Evolutionary conservation across 2,888 invertebrate species (phyloP).

Genomic region (Neoascia interrupta): DNA sequence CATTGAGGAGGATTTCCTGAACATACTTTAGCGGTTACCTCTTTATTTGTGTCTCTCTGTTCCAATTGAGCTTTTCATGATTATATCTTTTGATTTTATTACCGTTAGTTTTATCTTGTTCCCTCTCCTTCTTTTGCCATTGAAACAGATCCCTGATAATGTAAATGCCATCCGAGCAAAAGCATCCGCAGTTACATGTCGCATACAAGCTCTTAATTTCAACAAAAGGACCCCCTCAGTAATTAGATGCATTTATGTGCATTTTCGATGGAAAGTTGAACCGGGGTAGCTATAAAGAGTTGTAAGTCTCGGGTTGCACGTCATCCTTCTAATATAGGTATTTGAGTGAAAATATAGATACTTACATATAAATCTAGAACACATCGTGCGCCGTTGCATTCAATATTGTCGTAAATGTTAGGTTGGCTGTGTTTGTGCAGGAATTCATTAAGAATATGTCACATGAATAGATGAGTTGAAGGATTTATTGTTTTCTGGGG

Average conservation of each 20-base stretch:
- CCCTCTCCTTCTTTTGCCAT: not conserved
- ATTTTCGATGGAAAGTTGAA: slow-evolving; percentile 33
- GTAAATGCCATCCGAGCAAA: slow-evolving; percentile 7
- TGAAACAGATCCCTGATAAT: slow-evolving; percentile 14
- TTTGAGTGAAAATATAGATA: too few relatives aligned
- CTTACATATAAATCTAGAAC: not conserved
- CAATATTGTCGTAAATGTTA: not conserved
- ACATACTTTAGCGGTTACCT: slow-evolving; percentile 11
- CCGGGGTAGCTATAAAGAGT: slow-evolving; percentile 1
- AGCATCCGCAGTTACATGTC: slow-evolving; percentile 12
- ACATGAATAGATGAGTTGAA: not conserved
- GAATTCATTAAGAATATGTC: not conserved
- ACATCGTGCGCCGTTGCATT: not conserved
- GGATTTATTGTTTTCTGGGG: not conserved
- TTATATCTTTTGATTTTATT: slow-evolving; percentile 36
- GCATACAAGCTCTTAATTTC: slow-evolving; percentile 41
- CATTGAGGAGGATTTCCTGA: too few relatives aligned
- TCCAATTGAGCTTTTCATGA: slow-evolving; percentile 17
- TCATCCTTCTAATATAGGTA: not conserved
- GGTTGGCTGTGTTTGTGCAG: not conserved
- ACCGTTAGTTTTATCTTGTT: slow-evolving; percentile 14
- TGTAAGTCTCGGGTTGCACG: not conserved
- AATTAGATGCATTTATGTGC: slow-evolving; percentile 38
- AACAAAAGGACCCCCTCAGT: slow-evolving; percentile 28
- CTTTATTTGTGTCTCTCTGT: not conserved